These are phyloP conservation scores for Nannoperca australis DNA, from an alignment of 2,797 vertebrate species.

Conservation along the genomic window DNA sequence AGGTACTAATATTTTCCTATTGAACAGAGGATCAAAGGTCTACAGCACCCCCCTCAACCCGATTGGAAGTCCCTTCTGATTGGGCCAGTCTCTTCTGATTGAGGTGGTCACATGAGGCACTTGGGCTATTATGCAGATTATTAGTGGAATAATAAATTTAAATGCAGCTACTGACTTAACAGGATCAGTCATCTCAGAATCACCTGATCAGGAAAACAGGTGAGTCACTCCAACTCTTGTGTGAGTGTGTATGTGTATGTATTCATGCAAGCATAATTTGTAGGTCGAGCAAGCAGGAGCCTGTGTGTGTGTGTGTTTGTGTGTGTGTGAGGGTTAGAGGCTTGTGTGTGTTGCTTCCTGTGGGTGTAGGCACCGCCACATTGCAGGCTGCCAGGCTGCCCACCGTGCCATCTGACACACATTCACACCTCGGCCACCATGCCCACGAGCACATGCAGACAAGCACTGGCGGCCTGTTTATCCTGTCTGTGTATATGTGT, in stretches of 20 bases:
- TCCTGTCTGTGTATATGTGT: conserved; percentile 18
- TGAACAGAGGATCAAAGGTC: no score
- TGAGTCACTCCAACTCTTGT: conserved; percentile 3
- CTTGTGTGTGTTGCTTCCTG: conserved; percentile 45
- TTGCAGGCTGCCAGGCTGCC: conserved; percentile 87
- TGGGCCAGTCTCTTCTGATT: no score
- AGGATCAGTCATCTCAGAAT: conserved; percentile 8
- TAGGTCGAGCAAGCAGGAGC: conserved; percentile 44
- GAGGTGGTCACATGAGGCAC: no score
- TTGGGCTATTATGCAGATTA: no score
- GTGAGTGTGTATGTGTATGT: conserved; percentile 22
- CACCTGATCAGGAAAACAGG: conserved; percentile 15
- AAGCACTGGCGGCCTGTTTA: conserved; percentile 46
- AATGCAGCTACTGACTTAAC: background rate
- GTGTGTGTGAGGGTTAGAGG: conserved; percentile 36
- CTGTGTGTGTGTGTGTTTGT: conserved; percentile 23
- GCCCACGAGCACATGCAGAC: conserved; percentile 69
- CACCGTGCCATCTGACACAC: conserved; percentile 95
- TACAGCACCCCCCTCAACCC: no score
- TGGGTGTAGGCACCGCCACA: conserved; percentile 80
- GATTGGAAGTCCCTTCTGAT: no score
- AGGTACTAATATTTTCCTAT: no score
- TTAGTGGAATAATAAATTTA: no score
- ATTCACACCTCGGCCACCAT: conserved; percentile 94
- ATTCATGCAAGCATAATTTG: conserved; percentile 36